phyloP scores from a whole-genome alignment of 2,888 invertebrate genomes.

The Agrochola lychnidis region DNA sequence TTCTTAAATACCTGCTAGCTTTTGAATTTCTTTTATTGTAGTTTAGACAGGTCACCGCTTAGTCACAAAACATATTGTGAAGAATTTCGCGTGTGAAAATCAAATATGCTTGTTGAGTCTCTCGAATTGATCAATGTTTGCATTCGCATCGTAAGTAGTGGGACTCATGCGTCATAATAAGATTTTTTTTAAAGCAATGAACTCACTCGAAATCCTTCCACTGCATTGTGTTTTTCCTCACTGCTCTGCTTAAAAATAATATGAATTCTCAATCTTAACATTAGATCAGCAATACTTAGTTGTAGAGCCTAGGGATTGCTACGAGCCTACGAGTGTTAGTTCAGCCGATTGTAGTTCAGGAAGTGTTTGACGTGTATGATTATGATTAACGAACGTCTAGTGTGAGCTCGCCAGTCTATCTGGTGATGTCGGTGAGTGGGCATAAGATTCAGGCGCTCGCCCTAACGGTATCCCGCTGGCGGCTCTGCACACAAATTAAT shows the following conservation, averaged over 20 bases:
- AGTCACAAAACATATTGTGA: slow-evolving; percentile 40
- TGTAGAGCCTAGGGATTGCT: slow-evolving; percentile 20
- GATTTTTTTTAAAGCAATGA: slow-evolving; percentile 26
- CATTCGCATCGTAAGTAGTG: slow-evolving; percentile 61
- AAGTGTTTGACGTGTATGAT: slow-evolving; percentile 44
- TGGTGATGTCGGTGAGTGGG: slow-evolving; percentile 79
- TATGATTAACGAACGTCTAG: slow-evolving; percentile 55
- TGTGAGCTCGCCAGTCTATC: slow-evolving; percentile 70
- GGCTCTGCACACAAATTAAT: slow-evolving; percentile 90
- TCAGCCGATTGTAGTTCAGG: slow-evolving; percentile 33
- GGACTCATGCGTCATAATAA: slow-evolving; percentile 53
- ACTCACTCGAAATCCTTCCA: slow-evolving; percentile 9
- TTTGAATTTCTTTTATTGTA: slow-evolving; percentile 17
- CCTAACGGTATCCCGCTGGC: slow-evolving; percentile 86
- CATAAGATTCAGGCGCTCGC: slow-evolving; percentile 84
- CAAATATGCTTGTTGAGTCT: slow-evolving; percentile 66
- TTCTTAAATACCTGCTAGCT: background rate
- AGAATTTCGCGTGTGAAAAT: slow-evolving; percentile 71
- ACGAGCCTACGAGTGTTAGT: slow-evolving; percentile 33
- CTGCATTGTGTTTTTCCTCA: slow-evolving; percentile 1
- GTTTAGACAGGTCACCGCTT: slow-evolving; percentile 29
- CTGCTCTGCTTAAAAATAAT: slow-evolving; percentile 16
- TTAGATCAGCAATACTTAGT: background rate
- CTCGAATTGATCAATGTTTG: slow-evolving; percentile 68
- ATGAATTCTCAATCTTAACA: slow-evolving; percentile 16